phyloP scores from a whole-genome alignment of 2,888 invertebrate species.

The Pandemis cinnamomeana region DNA sequence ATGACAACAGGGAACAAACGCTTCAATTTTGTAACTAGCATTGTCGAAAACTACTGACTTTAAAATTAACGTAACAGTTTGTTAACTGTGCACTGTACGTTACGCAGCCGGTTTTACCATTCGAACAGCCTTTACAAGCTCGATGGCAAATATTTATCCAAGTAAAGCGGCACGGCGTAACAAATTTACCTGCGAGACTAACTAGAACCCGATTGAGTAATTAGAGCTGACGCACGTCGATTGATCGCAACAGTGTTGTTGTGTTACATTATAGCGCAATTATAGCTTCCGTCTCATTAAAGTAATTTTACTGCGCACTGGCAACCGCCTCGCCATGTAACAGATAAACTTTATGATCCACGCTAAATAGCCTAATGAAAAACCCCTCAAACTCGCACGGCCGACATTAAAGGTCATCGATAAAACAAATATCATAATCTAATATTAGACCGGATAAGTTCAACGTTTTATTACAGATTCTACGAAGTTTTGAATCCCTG shows the following conservation, averaged over 20 bases:
- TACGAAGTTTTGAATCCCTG: slow-evolving; percentile 33
- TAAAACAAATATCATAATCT: slow-evolving; percentile 50
- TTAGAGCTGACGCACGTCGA: slow-evolving; percentile 36
- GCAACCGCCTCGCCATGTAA: slow-evolving; percentile 47
- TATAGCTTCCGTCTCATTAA: slow-evolving; percentile 44
- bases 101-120: not conserved
- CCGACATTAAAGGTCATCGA: slow-evolving; percentile 48
- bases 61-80: not conserved
- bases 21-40: slow-evolving; percentile 41
- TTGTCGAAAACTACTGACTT: slow-evolving; percentile 34
- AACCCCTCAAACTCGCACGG: slow-evolving; percentile 51
- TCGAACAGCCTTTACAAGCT: slow-evolving; percentile 13
- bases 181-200: slow-evolving; percentile 33
- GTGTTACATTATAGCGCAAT: slow-evolving; percentile 33
- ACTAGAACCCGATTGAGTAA: slow-evolving; percentile 38
- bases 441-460: slow-evolving; percentile 45
- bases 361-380: slow-evolving; percentile 63
- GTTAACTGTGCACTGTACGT: not conserved
- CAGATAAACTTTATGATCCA: slow-evolving; percentile 63
- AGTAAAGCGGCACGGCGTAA: slow-evolving; percentile 8
- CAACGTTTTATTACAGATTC: slow-evolving; percentile 32
- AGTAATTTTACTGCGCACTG: slow-evolving; percentile 51
- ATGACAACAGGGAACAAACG: slow-evolving; percentile 50
- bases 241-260: slow-evolving; percentile 36
- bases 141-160: slow-evolving; percentile 21